phyloP scores from a whole-genome alignment of 2,797 vertebrate genomes.

The Coracias cyanogaster region DNA sequence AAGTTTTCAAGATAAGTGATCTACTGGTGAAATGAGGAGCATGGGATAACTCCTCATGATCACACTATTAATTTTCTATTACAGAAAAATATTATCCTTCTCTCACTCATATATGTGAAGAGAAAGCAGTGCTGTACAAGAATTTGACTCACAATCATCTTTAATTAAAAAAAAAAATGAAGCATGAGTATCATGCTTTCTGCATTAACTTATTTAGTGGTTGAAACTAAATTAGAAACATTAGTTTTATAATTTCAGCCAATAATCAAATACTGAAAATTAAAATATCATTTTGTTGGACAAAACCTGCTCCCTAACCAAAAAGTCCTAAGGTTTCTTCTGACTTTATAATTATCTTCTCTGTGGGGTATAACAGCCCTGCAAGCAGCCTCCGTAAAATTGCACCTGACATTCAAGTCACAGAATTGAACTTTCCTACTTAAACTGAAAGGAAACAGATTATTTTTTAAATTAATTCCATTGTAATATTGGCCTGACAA shows the following conservation, averaged over 20 bases:
- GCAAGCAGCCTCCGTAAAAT: slow-evolving; percentile 29
- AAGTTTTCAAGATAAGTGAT: neutral
- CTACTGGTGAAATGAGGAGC: neutral
- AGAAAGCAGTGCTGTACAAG: neutral
- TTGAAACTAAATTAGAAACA: neutral
- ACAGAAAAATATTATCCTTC: neutral
- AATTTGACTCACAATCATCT: neutral
- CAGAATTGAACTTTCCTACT: slow-evolving; percentile 41
- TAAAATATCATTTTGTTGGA: slow-evolving; percentile 55
- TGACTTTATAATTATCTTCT: slow-evolving; percentile 66
- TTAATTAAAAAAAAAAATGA: neutral
- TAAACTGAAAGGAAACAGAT: slow-evolving; percentile 29
- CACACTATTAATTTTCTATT: neutral
- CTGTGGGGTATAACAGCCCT: slow-evolving; percentile 21
- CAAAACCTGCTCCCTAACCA: slow-evolving; percentile 12
- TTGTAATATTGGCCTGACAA: slow-evolving; percentile 4
- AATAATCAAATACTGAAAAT: slow-evolving; percentile 42
- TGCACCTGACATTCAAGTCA: slow-evolving; percentile 49
- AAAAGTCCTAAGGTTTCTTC: slow-evolving; percentile 46
- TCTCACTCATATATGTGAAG: neutral
- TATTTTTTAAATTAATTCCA: slow-evolving; percentile 57
- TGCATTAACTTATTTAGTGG: neutral
- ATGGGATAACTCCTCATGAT: neutral
- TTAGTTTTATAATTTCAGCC: slow-evolving; percentile 6
- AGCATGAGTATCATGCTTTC: neutral